A percentile compares a stretch with the other conserved stretches of the same genome.
These are phyloP conservation scores for Nephrotoma flavescens DNA, from an alignment of 2,888 invertebrate species.

Conservation along the genomic window DNA sequence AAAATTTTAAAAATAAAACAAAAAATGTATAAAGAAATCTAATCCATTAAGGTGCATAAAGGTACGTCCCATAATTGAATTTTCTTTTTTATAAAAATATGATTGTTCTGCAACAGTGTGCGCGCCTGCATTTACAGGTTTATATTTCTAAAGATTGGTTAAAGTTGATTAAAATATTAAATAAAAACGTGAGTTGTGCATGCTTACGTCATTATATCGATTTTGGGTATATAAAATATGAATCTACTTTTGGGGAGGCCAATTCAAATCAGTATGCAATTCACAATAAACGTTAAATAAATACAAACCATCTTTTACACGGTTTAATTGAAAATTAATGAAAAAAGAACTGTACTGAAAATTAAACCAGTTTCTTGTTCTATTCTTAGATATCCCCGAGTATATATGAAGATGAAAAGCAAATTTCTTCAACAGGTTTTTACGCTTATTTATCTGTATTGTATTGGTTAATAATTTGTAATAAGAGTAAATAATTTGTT, in stretches of 20 bases:
- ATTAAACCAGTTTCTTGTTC: background rate
- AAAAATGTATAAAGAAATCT: background rate
- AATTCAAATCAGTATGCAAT: background rate
- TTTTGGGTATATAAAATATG: background rate
- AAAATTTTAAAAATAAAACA: background rate
- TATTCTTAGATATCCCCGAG: background rate
- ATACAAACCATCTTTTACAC: background rate
- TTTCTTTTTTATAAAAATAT: background rate
- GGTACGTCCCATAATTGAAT: background rate
- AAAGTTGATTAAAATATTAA: too few species aligned
- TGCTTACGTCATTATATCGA: background rate
- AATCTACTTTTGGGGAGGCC: background rate
- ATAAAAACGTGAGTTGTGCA: background rate
- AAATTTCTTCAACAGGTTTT: background rate
- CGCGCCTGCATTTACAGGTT: background rate
- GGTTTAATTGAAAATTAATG: background rate
- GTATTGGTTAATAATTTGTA: background rate
- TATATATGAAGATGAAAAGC: background rate
- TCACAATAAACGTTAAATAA: background rate
- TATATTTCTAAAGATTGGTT: too few species aligned
- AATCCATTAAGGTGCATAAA: background rate
- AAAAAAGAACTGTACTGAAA: background rate
- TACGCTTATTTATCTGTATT: background rate
- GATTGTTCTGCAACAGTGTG: background rate
- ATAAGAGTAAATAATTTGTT: background rate